Percentiles rank a stretch among this genome's conserved stretches.
Evolutionary conservation across 1,140 invertebrate genomes (phyloP).

Genomic region (Aethina tumida): DNA sequence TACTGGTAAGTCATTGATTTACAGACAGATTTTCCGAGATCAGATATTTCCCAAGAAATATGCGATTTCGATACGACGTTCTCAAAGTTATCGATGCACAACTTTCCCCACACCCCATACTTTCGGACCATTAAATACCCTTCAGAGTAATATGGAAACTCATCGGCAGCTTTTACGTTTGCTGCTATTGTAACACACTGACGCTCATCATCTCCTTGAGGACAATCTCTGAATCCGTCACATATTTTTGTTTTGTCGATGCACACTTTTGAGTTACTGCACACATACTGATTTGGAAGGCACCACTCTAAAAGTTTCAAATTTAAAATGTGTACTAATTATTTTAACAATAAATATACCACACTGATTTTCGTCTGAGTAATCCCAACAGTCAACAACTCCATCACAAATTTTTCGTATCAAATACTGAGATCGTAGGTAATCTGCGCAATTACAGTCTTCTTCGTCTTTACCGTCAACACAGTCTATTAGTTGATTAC

Average conservation of each 20-base stretch:
- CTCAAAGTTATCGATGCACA: conserved; percentile 60
- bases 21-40: conserved; percentile 67
- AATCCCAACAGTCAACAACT: conserved; percentile 68
- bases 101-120: conserved; percentile 67
- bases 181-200: conserved; percentile 51
- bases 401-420: conserved; percentile 73
- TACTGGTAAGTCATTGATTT: conserved; percentile 68
- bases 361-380: conserved; percentile 67
- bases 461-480: conserved; percentile 59
- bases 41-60: conserved; percentile 50
- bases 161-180: conserved; percentile 40
- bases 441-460: conserved; percentile 68
- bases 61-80: conserved; percentile 44
- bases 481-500: conserved; percentile 68
- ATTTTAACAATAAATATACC: conserved; percentile 37
- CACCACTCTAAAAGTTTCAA: conserved; percentile 57
- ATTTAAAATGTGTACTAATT: not conserved
- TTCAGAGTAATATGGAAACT: conserved; percentile 48
- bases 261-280: conserved; percentile 59
- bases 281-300: conserved; percentile 59
- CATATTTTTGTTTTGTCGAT: conserved; percentile 56
- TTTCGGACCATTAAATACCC: conserved; percentile 64
- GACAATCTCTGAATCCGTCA: conserved; percentile 68
- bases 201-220: conserved; percentile 70
- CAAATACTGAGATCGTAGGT: conserved; percentile 55